These are phyloP conservation scores for Pseudochirops cupreus DNA, from an alignment of 2,797 vertebrate genomes.

Conservation along the genomic window DNA sequence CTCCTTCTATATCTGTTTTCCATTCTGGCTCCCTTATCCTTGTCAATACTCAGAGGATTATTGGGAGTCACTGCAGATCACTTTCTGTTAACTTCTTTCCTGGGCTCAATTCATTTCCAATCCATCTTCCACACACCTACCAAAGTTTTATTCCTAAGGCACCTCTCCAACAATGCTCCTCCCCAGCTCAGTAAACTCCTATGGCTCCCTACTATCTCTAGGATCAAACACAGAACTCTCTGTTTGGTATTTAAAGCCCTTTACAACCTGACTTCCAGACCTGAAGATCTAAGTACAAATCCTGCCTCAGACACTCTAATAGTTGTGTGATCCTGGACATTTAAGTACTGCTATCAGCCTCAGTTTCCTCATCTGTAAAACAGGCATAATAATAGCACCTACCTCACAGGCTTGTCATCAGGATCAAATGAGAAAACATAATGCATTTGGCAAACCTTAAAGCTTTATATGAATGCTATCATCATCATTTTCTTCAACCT, in stretches of 20 bases:
- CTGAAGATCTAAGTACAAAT: background rate
- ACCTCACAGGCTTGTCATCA: background rate
- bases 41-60: background rate
- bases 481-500: background rate
- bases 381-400: background rate
- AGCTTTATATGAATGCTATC: background rate
- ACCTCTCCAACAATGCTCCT: background rate
- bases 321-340: background rate
- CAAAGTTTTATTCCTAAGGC: background rate
- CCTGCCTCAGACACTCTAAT: background rate
- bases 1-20: background rate
- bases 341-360: background rate
- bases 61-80: background rate
- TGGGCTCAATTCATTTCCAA: background rate
- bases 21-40: background rate
- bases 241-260: background rate
- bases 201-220: background rate
- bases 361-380: background rate
- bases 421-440: background rate
- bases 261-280: background rate
- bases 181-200: background rate
- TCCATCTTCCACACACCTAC: background rate
- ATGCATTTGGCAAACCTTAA: background rate
- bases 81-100: background rate
- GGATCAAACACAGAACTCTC: background rate